These are phyloP conservation scores for Oryctes rhinoceros DNA, from an alignment of 1,140 invertebrate species.

Conservation along the genomic window DNA sequence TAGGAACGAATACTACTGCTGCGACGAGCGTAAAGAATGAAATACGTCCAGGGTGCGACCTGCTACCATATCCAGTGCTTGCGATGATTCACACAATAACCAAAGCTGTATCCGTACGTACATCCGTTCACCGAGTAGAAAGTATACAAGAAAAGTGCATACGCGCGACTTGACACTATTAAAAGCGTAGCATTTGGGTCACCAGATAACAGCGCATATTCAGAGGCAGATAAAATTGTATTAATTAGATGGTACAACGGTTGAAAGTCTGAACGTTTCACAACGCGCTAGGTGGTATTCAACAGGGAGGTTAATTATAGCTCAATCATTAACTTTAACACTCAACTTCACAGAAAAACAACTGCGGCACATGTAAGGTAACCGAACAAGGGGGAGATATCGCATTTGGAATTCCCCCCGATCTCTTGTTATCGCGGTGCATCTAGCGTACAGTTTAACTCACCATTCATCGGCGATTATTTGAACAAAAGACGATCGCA, in stretches of 20 bases:
- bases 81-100: slow-evolving; percentile 15
- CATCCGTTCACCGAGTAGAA: not conserved
- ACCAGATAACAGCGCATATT: slow-evolving; percentile 26
- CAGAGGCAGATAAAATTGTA: slow-evolving; percentile 31
- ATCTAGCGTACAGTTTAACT: slow-evolving; percentile 9
- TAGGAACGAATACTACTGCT: not conserved
- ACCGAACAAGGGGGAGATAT: not conserved
- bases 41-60: slow-evolving; percentile 5
- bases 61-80: not conserved
- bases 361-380: slow-evolving; percentile 20
- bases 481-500: slow-evolving; percentile 2
- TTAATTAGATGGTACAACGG: slow-evolving; percentile 10
- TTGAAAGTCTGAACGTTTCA: not conserved
- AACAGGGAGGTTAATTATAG: slow-evolving; percentile 29
- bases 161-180: slow-evolving; percentile 10
- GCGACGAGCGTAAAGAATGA: not conserved
- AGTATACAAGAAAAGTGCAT: not conserved
- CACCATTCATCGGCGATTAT: slow-evolving; percentile 3
- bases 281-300: slow-evolving; percentile 13
- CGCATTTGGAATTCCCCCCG: not conserved
- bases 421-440: not conserved
- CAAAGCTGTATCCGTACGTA: not conserved
- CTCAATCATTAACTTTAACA: slow-evolving; percentile 29
- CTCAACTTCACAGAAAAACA: not conserved
- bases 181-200: slow-evolving; percentile 33